These are phyloP conservation scores for Parapsyche elsis DNA, from an alignment of 1,140 invertebrate genomes.

Conservation along the genomic window DNA sequence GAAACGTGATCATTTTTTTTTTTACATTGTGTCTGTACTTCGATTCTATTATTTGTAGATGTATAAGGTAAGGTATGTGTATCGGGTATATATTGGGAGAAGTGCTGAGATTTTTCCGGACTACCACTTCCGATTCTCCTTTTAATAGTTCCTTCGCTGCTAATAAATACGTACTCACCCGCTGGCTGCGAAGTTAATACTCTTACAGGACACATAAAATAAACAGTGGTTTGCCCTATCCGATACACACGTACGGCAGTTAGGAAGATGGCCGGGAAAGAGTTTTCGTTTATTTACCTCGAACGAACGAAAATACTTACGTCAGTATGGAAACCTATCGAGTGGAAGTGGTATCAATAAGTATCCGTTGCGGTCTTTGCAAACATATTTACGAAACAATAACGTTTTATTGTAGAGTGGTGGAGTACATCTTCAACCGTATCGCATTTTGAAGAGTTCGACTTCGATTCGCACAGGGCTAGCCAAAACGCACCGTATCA, in stretches of 20 bases:
- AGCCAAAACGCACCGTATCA: neutral
- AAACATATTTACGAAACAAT: conserved; percentile 56
- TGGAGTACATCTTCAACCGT: conserved; percentile 35
- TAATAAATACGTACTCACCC: conserved; percentile 35
- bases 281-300: conserved; percentile 47
- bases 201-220: conserved; percentile 36
- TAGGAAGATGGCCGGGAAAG: conserved; percentile 18
- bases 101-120: neutral
- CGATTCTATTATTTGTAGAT: too few relatives aligned
- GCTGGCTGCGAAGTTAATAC: conserved; percentile 25
- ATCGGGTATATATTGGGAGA: neutral
- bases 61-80: too few relatives aligned
- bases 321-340: conserved; percentile 44
- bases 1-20: neutral
- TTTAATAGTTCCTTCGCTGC: conserved; percentile 16
- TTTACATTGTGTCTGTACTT: too few relatives aligned
- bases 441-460: conserved; percentile 43
- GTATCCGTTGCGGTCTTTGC: conserved; percentile 49
- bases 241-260: conserved; percentile 8
- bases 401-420: conserved; percentile 54
- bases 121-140: neutral
- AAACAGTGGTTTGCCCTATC: conserved; percentile 27
- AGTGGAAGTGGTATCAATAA: conserved; percentile 49
- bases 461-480: neutral
- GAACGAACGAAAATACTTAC: conserved; percentile 45